Percentiles rank a stretch among this genome's conserved stretches.
These are phyloP conservation scores for Blastobasis adustella DNA, from an alignment of 2,888 invertebrate genomes.

Conservation along the genomic window DNA sequence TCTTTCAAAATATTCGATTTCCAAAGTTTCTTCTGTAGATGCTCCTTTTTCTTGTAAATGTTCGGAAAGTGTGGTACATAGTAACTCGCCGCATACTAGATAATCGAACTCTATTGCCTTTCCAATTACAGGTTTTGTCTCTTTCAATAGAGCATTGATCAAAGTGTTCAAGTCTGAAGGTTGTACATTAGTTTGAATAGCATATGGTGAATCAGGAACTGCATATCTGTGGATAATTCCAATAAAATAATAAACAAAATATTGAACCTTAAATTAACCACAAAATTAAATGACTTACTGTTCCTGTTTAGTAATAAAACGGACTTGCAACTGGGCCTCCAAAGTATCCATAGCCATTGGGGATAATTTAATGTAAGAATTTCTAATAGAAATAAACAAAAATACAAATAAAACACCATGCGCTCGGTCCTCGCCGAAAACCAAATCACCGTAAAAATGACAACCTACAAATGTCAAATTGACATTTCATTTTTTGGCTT, in stretches of 20 bases:
- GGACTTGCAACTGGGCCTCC: constrained; percentile 82
- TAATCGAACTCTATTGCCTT: constrained; percentile 88
- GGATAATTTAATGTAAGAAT: no score
- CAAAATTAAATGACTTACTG: constrained; percentile 73
- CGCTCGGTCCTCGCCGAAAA: no score
- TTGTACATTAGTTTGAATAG: constrained; percentile 84
- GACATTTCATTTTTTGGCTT: no score
- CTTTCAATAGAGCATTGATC: constrained; percentile 85
- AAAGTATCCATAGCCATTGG: constrained; percentile 38
- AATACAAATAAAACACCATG: no score
- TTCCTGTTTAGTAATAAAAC: constrained; percentile 86
- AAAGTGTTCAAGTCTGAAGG: constrained; percentile 83
- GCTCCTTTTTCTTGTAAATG: constrained; percentile 84
- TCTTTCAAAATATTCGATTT: constrained; percentile 93
- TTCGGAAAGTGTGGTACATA: constrained; percentile 81
- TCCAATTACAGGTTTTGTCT: constrained; percentile 43
- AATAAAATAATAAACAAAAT: constrained; percentile 2
- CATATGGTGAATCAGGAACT: constrained; percentile 88
- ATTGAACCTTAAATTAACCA: neutral
- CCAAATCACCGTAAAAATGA: no score
- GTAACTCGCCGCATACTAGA: constrained; percentile 87
- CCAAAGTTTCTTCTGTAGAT: constrained; percentile 88
- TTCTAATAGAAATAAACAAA: no score
- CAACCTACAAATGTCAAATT: no score
- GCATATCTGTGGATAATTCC: constrained; percentile 79